phyloP scores from a whole-genome alignment of 2,888 invertebrate genomes.

The Amphiduros pacificus region DNA sequence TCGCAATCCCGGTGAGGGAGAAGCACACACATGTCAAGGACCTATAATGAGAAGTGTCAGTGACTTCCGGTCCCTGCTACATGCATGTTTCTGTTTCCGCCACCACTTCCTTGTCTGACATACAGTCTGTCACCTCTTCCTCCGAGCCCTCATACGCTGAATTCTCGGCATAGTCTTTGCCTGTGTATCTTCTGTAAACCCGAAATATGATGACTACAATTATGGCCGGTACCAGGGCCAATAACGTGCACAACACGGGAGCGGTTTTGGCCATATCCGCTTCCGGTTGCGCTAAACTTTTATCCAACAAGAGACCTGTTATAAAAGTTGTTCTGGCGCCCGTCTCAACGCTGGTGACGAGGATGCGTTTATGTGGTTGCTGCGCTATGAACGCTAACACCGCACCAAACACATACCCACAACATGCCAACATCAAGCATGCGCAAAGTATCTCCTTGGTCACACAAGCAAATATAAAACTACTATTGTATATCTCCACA shows the following conservation, averaged over 20 bases:
- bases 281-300: conserved; percentile 16
- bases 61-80: no score
- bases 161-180: no score
- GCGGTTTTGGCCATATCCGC: conserved; percentile 18
- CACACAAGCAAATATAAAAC: conserved; percentile 10
- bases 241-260: conserved; percentile 6
- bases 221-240: conserved; percentile 10
- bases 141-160: no score
- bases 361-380: conserved; percentile 1
- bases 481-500: conserved; percentile 10
- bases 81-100: no score
- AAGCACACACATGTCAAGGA: no score
- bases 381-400: conserved; percentile 8
- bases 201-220: conserved; percentile 10
- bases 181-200: conserved; percentile 6
- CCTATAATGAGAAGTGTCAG: no score
- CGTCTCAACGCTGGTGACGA: conserved; percentile 12
- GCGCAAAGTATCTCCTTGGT: conserved; percentile 9
- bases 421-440: neutral
- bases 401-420: conserved; percentile 11
- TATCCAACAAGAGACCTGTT: conserved; percentile 1
- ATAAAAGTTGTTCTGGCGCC: conserved; percentile 17
- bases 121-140: no score
- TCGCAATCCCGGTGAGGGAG: no score
- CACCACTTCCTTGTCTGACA: no score